A percentile compares a stretch with the other conserved stretches of the same genome.
These are phyloP conservation scores for Tetanocera ferruginea DNA, from an alignment of 2,888 invertebrate genomes.

Conservation along the genomic window DNA sequence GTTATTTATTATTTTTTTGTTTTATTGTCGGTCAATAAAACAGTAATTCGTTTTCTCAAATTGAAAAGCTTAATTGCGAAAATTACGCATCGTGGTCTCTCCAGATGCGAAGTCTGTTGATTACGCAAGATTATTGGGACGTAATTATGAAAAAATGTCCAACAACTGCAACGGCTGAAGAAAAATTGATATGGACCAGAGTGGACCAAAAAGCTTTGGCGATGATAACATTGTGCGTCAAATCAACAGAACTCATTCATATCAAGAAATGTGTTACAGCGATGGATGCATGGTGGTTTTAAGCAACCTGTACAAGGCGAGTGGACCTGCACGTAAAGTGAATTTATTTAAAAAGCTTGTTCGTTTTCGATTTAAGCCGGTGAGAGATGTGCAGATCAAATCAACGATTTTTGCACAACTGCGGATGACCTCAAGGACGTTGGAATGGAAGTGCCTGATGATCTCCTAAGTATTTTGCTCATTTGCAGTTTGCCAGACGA, in stretches of 20 bases:
- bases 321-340: slow-evolving; percentile 42
- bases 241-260: background rate
- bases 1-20: no score
- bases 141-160: slow-evolving; percentile 17
- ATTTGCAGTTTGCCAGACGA: slow-evolving; percentile 40
- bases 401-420: slow-evolving; percentile 39
- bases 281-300: slow-evolving; percentile 36
- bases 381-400: slow-evolving; percentile 16
- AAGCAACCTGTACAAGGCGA: slow-evolving; percentile 30
- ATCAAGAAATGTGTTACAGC: slow-evolving; percentile 31
- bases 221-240: background rate
- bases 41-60: slow-evolving; percentile 2
- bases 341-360: slow-evolving; percentile 39
- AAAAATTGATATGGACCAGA: slow-evolving; percentile 14
- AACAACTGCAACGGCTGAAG: background rate
- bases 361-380: slow-evolving; percentile 28
- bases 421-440: slow-evolving; percentile 39
- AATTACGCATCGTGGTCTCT: slow-evolving; percentile 38
- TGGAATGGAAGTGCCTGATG: slow-evolving; percentile 27
- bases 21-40: no score
- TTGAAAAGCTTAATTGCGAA: slow-evolving; percentile 38
- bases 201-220: background rate
- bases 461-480: slow-evolving; percentile 35
- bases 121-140: slow-evolving; percentile 37
- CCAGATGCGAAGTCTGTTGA: slow-evolving; percentile 41